Base-by-base conservation (phyloP, 2,888 invertebrate genomes). In the Eupeodes latifasciatus region DNA sequence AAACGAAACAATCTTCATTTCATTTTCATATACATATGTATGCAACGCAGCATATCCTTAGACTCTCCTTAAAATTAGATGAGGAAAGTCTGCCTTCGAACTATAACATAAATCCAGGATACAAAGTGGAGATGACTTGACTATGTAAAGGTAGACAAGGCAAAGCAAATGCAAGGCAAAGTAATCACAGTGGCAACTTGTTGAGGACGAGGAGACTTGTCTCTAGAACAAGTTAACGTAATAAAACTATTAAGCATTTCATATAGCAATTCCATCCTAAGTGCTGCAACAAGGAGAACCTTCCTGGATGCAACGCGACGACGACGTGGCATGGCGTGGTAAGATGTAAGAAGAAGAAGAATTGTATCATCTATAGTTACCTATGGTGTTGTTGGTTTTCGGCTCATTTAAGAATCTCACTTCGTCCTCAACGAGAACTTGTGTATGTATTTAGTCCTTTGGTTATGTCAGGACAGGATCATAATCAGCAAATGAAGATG, bases 401-500 rank as follows among this genome's bases (percentile, higher is more conserved):
- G 72, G 61, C 72, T 81, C 76, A 59, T 71, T 76, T 62, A 27
- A 55, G 47, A 40, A 72, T 59, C 34, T 59, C 57, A 47, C 49
- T 69, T 69, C 40, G 34, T 66, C 19, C 44, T 34, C 62, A 62
- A 59, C 40, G 40, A 40, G 9, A 40, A 40, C 40, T 1, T 40
- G 0, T 40, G 0, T 27, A 27, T 27, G 40, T 40, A 9, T 61
- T 36, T 16, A 49, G 76, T 72, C 59, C 77, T 55, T 75, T 49
- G 76, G 57, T 67, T 77, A 62, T 64, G 55, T 75, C 40, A 77
- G 51, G 71, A 75, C 74, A 85, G 81, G 78, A 85, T 88, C 78
- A 88, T 81, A 88, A 85, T 85, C 88, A 88, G 85, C 74, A 88
- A 88, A 88, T 88, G 81, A 88, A 88, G 88, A 85, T 78, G 88